Evolutionary conservation across 2,797 vertebrate species (phyloP).

Genomic region (Tokudaia muenninki): DNA sequence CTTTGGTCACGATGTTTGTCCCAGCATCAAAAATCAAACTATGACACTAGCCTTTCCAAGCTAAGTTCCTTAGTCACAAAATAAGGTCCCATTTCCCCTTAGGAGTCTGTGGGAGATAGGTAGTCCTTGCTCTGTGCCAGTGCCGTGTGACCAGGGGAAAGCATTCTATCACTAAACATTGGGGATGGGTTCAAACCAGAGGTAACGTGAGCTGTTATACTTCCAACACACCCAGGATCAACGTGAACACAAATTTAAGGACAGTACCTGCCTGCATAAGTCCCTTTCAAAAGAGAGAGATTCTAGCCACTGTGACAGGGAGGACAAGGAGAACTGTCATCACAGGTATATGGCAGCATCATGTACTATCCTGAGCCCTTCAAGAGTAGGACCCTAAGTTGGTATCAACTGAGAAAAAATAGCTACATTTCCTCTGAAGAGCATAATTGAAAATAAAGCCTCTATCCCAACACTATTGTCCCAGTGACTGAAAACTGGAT

Average conservation of each 20-base stretch:
- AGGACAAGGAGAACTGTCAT: neutral
- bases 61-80: neutral
- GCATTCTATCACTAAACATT: neutral
- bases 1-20: neutral
- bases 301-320: neutral
- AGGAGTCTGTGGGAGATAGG: neutral
- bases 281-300: neutral
- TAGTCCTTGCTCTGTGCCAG: neutral
- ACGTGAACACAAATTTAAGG: neutral
- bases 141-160: neutral
- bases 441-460: constrained; percentile 45
- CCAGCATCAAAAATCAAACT: neutral
- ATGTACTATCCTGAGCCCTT: neutral
- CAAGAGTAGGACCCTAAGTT: neutral
- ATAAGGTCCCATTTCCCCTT: neutral
- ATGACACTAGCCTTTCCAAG: neutral
- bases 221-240: neutral
- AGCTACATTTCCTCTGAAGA: constrained; percentile 7
- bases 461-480: neutral
- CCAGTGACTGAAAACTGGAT: neutral
- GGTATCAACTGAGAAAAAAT: constrained; percentile 26
- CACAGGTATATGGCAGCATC: neutral
- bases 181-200: neutral
- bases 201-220: neutral
- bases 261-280: neutral